Conservation (phyloP, 2,113 vertebrate genomes). For the Forbesichthys papilliferus region DNA sequence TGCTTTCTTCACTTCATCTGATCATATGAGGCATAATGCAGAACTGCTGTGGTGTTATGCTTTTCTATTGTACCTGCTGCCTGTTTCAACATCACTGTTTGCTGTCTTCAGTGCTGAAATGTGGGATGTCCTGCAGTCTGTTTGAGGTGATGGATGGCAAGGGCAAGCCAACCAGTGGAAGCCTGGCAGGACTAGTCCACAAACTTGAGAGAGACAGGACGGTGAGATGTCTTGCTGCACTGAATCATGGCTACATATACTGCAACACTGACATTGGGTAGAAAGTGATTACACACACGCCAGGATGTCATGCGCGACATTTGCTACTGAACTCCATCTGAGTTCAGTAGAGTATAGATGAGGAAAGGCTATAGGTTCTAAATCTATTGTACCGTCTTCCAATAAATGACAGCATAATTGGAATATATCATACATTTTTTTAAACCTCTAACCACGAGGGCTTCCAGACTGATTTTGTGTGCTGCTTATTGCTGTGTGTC, state of each 20-base stretch:
- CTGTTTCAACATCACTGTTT: constrained; percentile 6
- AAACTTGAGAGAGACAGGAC: constrained; percentile 92
- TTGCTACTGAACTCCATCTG: too few species aligned
- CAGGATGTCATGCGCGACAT: neutral
- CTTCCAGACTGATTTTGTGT: neutral
- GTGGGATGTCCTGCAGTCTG: constrained; percentile 88
- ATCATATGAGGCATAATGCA: too few species aligned
- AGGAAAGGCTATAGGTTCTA: neutral
- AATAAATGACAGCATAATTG: neutral
- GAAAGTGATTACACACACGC: neutral
- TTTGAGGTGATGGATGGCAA: constrained; percentile 90
- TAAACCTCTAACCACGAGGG: neutral
- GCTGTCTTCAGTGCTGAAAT: constrained; percentile 79
- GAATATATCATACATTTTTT: neutral
- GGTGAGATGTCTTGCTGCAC: constrained; percentile 72
- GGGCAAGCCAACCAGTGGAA: constrained; percentile 84
- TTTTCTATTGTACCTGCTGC: neutral
- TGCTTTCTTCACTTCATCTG: too few species aligned
- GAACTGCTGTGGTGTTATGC: too few species aligned
- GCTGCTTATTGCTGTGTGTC: constrained; percentile 20
- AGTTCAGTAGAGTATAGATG: neutral
- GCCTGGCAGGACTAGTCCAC: constrained; percentile 84
- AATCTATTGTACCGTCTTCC: too few species aligned
- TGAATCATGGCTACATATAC: neutral
- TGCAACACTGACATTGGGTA: neutral